Base-by-base conservation (phyloP, 1,140 invertebrate genomes). In the Aphelenchoides avenae region DNA sequence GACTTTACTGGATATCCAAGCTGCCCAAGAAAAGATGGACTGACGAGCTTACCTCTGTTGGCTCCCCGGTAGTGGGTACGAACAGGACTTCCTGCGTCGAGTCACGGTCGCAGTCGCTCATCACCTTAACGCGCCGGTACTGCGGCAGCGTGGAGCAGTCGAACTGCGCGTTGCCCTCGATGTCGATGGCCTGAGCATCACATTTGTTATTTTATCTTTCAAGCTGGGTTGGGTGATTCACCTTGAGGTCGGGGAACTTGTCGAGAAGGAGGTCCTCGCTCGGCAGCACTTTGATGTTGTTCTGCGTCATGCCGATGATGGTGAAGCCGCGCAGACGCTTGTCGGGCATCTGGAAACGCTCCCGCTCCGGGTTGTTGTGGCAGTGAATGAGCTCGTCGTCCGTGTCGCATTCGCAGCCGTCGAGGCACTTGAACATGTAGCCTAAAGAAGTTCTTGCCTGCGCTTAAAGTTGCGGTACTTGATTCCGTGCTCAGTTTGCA, bases 371-470 rank as follows among this genome's bases (percentile, higher is more conserved):
- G 24, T 55, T 54, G 46, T 66, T 70, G 47, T 67, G 64, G 31
- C 64, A 67, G 22, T 64, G 55, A 22, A 67, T 61, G 26, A 65
- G 46, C 37, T 70, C 68, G 27, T 65, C 65, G 24, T 65, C 66
- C 31, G 62, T 65, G 33, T 65, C 68, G 47, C 62, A 65, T 29
- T 50, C 33, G 37, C 62, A 65, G 6, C 40, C 58, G 29, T 65
- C 66, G 26, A 65, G 34, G 41, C 62, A 65, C 5, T 47, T 26
- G 27, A 65, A 65, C 20, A 59, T 37, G 34, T 50, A 62, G 11
- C 34, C 62, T 64, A 22, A 66, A 62, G 31, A 46, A 46, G 11
- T 36, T 36, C 34, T 36, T 36, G 18, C 34, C 18, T 36, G 13
- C 13, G 13, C 13, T 36, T 13, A 36, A 36, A 36, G 18, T 36